Conservation (phyloP, 2,888 invertebrate genomes). For the Mythimna ferrago region DNA sequence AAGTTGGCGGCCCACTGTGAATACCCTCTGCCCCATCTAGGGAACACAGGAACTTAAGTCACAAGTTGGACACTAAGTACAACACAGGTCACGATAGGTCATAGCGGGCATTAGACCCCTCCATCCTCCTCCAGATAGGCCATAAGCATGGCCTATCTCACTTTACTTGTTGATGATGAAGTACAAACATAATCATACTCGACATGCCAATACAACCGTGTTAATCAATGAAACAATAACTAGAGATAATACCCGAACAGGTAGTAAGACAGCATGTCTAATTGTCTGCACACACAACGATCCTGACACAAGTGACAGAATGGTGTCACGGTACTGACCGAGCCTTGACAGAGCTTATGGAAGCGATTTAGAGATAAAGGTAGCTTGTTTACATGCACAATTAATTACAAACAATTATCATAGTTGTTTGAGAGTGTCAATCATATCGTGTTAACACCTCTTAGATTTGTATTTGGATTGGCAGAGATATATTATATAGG, state of each 20-base stretch:
- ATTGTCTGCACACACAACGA: slow-evolving; percentile 14
- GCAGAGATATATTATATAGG: too few relatives aligned
- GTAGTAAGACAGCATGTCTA: not conserved
- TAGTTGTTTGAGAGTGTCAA: not conserved
- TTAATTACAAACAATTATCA: not conserved
- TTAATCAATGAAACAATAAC: not conserved
- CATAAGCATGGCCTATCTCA: too few relatives aligned
- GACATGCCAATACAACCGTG: not conserved
- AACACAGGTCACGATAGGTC: too few relatives aligned
- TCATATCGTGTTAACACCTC: not conserved
- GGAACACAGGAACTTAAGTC: too few relatives aligned
- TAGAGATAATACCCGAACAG: not conserved
- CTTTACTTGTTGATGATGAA: too few relatives aligned
- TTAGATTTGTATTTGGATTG: too few relatives aligned
- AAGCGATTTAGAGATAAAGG: slow-evolving; percentile 20
- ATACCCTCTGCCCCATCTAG: too few relatives aligned
- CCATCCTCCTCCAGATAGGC: too few relatives aligned
- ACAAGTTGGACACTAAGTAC: too few relatives aligned
- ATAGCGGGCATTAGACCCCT: too few relatives aligned
- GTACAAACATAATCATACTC: not conserved
- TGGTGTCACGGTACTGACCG: slow-evolving; percentile 34
- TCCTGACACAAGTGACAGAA: slow-evolving; percentile 35
- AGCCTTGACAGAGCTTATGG: slow-evolving; percentile 33
- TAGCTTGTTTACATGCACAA: not conserved
- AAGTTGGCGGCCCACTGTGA: too few relatives aligned